Conservation (phyloP, 1,140 invertebrate species). For the Penaeus indicus region DNA sequence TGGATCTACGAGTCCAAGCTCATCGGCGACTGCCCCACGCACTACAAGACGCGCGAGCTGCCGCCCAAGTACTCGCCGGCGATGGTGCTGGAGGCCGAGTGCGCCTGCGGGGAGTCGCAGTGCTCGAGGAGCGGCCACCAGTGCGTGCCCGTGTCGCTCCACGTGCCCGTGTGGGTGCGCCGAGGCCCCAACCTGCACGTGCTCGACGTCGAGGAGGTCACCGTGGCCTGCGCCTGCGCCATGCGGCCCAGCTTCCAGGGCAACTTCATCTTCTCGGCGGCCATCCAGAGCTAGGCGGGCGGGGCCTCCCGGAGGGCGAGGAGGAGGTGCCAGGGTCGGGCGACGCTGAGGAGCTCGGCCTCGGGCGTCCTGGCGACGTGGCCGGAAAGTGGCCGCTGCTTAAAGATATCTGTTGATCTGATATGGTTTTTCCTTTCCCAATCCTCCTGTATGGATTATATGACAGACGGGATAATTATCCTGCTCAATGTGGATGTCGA, state of each 20-base stretch:
- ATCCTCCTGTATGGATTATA: too few species aligned
- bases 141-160: constrained; percentile 41
- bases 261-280: constrained; percentile 3
- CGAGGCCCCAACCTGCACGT: not conserved
- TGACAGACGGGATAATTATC: too few species aligned
- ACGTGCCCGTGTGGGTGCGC: constrained; percentile 8
- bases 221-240: not conserved
- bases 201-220: constrained; percentile 12
- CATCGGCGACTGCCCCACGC: constrained; percentile 58
- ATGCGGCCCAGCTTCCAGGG: not conserved
- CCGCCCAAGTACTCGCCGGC: constrained; percentile 28
- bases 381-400: too few species aligned
- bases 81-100: constrained; percentile 34
- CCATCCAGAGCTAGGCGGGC: not conserved
- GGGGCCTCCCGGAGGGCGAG: too few species aligned
- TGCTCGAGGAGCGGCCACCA: constrained; percentile 43
- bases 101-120: constrained; percentile 26
- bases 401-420: too few species aligned
- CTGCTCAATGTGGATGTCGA: too few species aligned
- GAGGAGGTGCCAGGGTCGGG: too few species aligned
- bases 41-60: constrained; percentile 30
- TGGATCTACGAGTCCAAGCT: constrained; percentile 49
- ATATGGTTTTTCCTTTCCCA: too few species aligned
- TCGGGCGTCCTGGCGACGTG: too few species aligned
- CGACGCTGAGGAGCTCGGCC: too few species aligned